These are phyloP conservation scores for Aleiodes leptofemur DNA, from an alignment of 2,888 invertebrate genomes.

Conservation along the genomic window DNA sequence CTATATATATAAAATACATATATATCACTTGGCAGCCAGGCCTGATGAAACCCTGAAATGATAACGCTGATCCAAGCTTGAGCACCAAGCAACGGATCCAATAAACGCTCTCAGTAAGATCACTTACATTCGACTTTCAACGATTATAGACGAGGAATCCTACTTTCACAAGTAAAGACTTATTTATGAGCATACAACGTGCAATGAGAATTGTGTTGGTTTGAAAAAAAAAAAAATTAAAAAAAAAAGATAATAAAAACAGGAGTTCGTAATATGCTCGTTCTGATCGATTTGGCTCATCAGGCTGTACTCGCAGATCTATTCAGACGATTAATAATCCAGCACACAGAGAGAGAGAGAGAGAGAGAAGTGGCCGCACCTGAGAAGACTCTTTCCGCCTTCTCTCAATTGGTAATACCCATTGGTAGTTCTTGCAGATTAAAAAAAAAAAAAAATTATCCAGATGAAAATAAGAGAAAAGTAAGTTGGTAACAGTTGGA, in stretches of 20 bases:
- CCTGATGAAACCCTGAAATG: too few species aligned
- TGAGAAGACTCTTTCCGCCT: background rate
- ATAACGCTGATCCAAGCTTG: too few species aligned
- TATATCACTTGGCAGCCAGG: too few species aligned
- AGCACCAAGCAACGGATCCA: too few species aligned
- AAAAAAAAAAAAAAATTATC: slow-evolving; percentile 6
- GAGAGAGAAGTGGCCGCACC: background rate
- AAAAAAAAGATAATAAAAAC: background rate
- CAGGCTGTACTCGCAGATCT: slow-evolving; percentile 1
- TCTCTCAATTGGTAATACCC: background rate
- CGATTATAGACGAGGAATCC: slow-evolving; percentile 19
- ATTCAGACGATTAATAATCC: slow-evolving; percentile 18
- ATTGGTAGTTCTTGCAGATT: too few species aligned
- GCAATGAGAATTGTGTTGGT: background rate
- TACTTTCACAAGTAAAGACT: slow-evolving; percentile 35
- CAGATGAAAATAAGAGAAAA: background rate
- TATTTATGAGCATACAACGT: slow-evolving; percentile 21
- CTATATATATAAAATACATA: too few species aligned
- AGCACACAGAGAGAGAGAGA: background rate
- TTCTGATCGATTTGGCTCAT: slow-evolving; percentile 25
- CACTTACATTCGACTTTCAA: slow-evolving; percentile 41
- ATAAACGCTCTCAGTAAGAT: slow-evolving; percentile 4
- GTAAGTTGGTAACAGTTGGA: background rate
- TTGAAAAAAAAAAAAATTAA: background rate
- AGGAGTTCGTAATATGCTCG: background rate